Base-by-base conservation (phyloP, 2,888 invertebrate genomes). In the Cenopis cana region DNA sequence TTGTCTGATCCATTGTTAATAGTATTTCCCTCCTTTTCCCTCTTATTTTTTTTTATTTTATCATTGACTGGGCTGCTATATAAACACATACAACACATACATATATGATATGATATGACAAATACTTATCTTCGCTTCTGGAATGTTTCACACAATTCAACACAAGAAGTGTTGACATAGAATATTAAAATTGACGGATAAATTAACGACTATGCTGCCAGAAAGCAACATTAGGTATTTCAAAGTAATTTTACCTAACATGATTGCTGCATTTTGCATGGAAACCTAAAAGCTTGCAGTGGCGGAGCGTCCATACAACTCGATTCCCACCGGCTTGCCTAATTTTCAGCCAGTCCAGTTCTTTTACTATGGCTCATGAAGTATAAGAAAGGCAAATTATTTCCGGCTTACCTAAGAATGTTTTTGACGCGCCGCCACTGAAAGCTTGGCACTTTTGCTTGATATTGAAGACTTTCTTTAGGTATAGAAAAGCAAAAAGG, bases 151-250 rank as follows among this genome's bases (percentile, higher is more conserved):
- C 12, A 57, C 17, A 8, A 8, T 46, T 46, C 46, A 46, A 14
- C 46, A 46, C n/a, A n/a, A 5, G n/a, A 46, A 12, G 4, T 4
- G 12, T 12, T 12, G 12, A 33, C 33, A 33, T 33, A 33, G 38
- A 38, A 38, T 38, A 38, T 33, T 33, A 33, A 3, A 10, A 38
- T 38, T 12, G 12, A 12, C 1, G 18, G 18, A 1, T 8, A 38
- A 59, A 38, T 41, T n/a, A 59, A 18, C 18, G 17, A 56, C 5
- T 17, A 12, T 14, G 18, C 38, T 59, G 38, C 57, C 57, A 20
- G 41, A 20, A 41, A 59, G 38, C 57, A 59, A 20, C 18, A 0
- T 36, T 57, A n/a, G n/a, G n/a, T n/a, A 18, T 17, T 57, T 57
- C 18, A 41, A 46, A n/a, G 46, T 46, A n/a, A 41, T 11, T 33